A percentile compares a stretch with the other conserved stretches of the same genome.
phyloP scores from a whole-genome alignment of 2,888 invertebrate genomes.

The Agonopterix subpropinquella region DNA sequence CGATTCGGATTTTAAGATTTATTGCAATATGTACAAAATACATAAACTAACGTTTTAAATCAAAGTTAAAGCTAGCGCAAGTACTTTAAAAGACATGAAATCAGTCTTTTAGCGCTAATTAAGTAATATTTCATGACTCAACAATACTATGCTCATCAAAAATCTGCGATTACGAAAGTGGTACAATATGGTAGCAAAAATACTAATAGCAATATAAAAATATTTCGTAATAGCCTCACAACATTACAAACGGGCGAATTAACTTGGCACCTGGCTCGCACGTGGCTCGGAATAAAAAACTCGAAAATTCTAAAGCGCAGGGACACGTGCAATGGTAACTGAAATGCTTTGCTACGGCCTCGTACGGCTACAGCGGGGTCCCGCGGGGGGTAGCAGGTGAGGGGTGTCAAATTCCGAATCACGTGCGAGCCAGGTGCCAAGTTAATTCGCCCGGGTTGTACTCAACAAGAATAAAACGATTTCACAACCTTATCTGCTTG shows the following conservation, averaged over 20 bases:
- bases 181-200: not conserved
- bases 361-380: no score
- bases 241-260: no score
- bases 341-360: no score
- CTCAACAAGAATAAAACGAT: slow-evolving; percentile 21
- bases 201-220: slow-evolving; percentile 11
- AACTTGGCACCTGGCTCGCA: no score
- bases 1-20: not conserved
- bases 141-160: not conserved
- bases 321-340: no score
- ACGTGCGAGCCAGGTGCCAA: no score
- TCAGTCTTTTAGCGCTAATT: not conserved
- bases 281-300: no score
- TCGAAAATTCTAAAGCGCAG: no score
- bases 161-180: not conserved
- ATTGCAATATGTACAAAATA: not conserved
- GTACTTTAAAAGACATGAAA: not conserved
- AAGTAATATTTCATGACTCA: not conserved
- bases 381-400: no score
- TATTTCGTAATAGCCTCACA: slow-evolving; percentile 19
- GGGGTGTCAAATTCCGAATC: no score
- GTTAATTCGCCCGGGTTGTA: no score
- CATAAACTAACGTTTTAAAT: no score
- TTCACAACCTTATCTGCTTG: slow-evolving; percentile 31
- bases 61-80: slow-evolving; percentile 52